Evolutionary conservation across 2,888 invertebrate genomes (phyloP), one percentile per base, ranked within the genome.

Genomic region (Hydrotaea diabolus): DNA sequence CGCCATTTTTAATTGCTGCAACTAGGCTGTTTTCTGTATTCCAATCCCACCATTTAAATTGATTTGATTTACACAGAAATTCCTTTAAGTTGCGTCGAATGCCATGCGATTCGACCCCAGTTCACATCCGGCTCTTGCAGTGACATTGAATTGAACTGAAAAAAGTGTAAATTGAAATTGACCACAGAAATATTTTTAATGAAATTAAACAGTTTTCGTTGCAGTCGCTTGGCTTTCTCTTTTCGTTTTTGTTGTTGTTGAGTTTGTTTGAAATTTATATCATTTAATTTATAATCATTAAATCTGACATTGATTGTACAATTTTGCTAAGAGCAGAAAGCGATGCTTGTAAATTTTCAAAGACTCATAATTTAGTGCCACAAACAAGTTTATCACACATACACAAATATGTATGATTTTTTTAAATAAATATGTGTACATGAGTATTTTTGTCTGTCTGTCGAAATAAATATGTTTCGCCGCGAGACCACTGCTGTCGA

Each of bases 291-390:
- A 82, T 80, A 82, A 82, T 85, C 85, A 85, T 82, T 85, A 82
- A 82, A 85, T 85, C 79, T 82, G 85, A 82, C 85, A 85, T 85
- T 85, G 85, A 82, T 82, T 82, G 80, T 85, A 80, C 72, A 79
- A 74, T 82, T 82, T 75, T 72, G 79, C 59, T 82, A 76, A 66
- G 62, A 69, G 66, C 66, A 76, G 49, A 23, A 77, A 73, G 13
- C 21, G 49, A 76, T 76, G 76, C 76, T 73, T 84, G 72, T 74
- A 74, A 59, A 80, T 74, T 74, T 82, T 80, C 79, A 85, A 82
- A 85, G 79, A 71, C 62, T 71, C 46, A 82, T 82, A 85, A 82
- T 82, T 82, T 80, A 79, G 46, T 85, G 85, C 74, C 85, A 82
- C 62, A 62, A 43, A 4, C 2, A 43, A 13, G 49, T 49, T 49